Evolutionary conservation across 2,797 vertebrate genomes (phyloP), one percentile per base, ranked within the genome.

Genomic region (Poecilia velifera): DNA sequence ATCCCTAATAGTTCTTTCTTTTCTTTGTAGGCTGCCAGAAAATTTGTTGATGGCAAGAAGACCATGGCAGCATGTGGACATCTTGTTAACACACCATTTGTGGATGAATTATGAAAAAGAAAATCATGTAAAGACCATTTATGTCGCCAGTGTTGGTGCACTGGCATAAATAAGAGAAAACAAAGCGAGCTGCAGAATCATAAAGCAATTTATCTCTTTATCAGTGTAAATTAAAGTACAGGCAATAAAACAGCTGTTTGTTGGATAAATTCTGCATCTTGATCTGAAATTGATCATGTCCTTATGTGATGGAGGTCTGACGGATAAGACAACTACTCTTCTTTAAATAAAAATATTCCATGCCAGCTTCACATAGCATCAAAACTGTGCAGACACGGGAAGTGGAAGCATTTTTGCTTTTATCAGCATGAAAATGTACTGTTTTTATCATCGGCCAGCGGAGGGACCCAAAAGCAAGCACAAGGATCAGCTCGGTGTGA

Each of bases 31-130:
- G 97, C 96, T 90, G 98, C 98, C 34, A 97, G 97, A 88, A 97
- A 95, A 88, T 98, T 98, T 94, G 86, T 97, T 74, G 94, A 88
- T 83, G 95, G 97, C 83, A 97, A 96, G 93, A 99, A 98, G 91
- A 97, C 96, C 4, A 97, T 99, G 97, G 95, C 96, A 87, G 95
- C 96, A 20, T 91, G 92, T 18, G 97, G 98, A 83, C 92, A 97
- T 66, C 93, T 98, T 88, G 89, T 90, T 71, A 96, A 96, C 86
- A 97, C 97, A 43, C 98, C 98, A 12, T 99, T 98, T 90, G 87
- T 97, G 78, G 97, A 98, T 80, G 97, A 99, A 86, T 43, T 99
- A 90, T 98, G 92, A 96, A 91, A 83, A 73, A 90, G 77, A 66
- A 10, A 51, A 31, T 71, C 25, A 78, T 36, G 7, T 31, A 25